Conservation (phyloP, 2,113 vertebrate species). For the Tichodroma muraria region DNA sequence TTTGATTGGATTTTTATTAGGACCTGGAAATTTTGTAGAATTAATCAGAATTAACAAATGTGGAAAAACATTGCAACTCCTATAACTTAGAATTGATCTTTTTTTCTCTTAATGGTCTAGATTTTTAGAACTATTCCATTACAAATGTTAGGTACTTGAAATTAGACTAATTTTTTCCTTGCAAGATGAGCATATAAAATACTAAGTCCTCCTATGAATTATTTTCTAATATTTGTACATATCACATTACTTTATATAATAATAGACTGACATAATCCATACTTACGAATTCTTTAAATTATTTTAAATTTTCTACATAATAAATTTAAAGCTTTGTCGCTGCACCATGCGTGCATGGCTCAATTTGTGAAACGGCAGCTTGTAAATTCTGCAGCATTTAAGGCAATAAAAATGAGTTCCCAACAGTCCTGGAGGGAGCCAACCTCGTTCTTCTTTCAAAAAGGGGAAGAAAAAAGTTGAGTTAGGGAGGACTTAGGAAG, state of each 20-base stretch:
- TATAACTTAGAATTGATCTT: neutral
- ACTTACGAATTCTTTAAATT: neutral
- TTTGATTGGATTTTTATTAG: neutral
- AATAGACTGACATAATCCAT: neutral
- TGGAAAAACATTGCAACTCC: neutral
- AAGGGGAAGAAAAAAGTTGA: neutral
- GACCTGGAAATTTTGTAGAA: neutral
- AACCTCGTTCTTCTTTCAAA: neutral
- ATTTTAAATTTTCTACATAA: neutral
- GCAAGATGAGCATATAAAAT: neutral
- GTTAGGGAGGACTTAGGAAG: constrained; percentile 26
- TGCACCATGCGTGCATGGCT: neutral
- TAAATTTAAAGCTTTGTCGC: neutral
- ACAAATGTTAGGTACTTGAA: neutral
- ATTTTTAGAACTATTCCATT: neutral
- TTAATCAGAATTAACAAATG: neutral
- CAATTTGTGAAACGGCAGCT: neutral
- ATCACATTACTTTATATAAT: neutral
- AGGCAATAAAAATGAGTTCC: constrained; percentile 33
- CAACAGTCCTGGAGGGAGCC: neutral
- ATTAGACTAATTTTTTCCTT: neutral
- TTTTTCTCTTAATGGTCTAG: neutral
- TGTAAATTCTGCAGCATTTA: constrained; percentile 42
- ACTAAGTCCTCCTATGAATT: neutral
- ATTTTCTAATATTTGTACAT: neutral